Evolutionary conservation across 2,113 vertebrate genomes (phyloP).

Genomic region (Anarhynchus alexandrinus): DNA sequence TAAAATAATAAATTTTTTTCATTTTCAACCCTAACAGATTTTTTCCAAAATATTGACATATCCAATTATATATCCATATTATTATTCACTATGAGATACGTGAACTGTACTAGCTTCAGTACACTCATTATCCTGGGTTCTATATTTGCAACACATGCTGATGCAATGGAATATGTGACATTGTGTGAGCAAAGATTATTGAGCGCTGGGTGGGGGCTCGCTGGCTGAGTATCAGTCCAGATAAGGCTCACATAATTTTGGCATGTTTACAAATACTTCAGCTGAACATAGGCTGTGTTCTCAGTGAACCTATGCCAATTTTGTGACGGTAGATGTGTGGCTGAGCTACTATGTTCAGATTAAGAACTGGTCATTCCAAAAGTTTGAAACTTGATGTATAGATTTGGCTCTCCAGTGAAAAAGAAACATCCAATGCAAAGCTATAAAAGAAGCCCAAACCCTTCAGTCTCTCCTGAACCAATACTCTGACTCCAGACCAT

Average conservation of each 20-base stretch:
- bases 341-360: neutral
- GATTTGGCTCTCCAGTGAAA: neutral
- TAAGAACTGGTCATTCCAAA: neutral
- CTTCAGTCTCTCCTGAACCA: neutral
- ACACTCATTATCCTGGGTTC: neutral
- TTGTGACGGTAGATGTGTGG: neutral
- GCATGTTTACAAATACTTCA: neutral
- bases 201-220: neutral
- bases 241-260: neutral
- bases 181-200: neutral
- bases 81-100: accelerated
- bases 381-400: neutral
- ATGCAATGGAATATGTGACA: neutral
- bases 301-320: neutral
- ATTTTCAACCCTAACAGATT: neutral
- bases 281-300: neutral
- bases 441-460: neutral
- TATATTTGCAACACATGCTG: neutral
- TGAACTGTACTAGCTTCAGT: neutral
- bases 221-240: neutral
- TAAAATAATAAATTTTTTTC: neutral
- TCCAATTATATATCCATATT: no score
- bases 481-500: neutral
- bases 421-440: neutral
- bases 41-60: neutral